Base-by-base conservation (phyloP, 2,888 invertebrate species). In the Leptodirus hochenwartii region DNA sequence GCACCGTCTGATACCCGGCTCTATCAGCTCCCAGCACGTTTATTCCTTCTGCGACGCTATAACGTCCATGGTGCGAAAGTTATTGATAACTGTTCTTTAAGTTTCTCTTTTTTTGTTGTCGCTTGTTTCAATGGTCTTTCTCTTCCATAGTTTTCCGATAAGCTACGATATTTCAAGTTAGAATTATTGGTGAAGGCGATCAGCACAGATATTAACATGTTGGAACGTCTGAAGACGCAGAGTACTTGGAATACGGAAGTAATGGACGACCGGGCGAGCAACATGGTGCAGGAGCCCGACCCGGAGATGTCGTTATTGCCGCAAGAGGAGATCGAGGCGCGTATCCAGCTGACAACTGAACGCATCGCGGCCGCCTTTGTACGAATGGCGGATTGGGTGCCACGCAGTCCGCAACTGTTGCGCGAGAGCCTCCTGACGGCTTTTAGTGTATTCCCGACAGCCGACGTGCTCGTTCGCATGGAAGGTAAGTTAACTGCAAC, bases 341-440 rank as follows among this genome's bases (percentile, higher is more conserved):
- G n/a, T n/a, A n/a, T n/a, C n/a, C n/a, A n/a, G n/a, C n/a, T n/a
- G 41, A 56, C 63, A 1, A 67, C 66, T 11, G 64, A 65, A 12
- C 61, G 69, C 15, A 52, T 74, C 15, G 59, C 71, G 4, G 47
- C 53, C 35, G 71, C 71, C 51, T 76, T 78, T 53, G 53, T 68
- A 5, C 64, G 68, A 39, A 53, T 80, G 25, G 73, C 74, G 2
- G 58, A 62, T 27, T 50, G 71, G 25, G 56, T 78, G 20, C 53
- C 62, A 13, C 59, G 59, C 31, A 68, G 73, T 44, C 52, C 64
- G 13, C 64, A 69, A 11, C 61, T 78, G 16, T 64, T 65, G 27
- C 61, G 69, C 40, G 80, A 80, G 54, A 79, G 78, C 45, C 55
- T 70, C 1, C 59, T 80, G 22, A 78, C 80, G 1, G 74, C 79